phyloP scores from a whole-genome alignment of 2,888 invertebrate species.

The Andrena minutula region DNA sequence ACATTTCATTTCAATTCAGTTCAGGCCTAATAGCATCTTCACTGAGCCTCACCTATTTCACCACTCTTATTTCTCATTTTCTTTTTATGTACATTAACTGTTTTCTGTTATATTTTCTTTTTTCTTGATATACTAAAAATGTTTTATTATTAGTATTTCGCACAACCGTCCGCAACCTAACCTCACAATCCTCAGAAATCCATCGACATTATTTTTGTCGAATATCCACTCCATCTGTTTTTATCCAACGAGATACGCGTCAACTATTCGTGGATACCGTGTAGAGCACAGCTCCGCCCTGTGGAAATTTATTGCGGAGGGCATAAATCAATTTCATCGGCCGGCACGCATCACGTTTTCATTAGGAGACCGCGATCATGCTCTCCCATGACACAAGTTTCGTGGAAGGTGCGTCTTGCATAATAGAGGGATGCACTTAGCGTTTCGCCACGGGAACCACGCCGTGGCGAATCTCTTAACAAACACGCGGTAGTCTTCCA shows the following conservation, averaged over 20 bases:
- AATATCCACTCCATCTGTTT: too few relatives aligned
- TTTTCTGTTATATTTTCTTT: too few relatives aligned
- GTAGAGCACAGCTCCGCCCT: not conserved
- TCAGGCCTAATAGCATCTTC: too few relatives aligned
- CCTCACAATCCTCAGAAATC: too few relatives aligned
- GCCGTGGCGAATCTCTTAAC: constrained; percentile 80
- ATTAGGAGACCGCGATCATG: constrained; percentile 61
- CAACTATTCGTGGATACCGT: not conserved
- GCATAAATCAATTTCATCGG: constrained; percentile 67
- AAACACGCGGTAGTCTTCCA: constrained; percentile 76
- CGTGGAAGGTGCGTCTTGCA: constrained; percentile 75
- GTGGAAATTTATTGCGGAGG: constrained; percentile 31
- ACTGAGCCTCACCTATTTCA: too few relatives aligned
- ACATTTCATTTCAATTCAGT: too few relatives aligned
- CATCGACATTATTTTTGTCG: too few relatives aligned
- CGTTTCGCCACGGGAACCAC: constrained; percentile 78
- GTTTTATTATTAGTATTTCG: too few relatives aligned
- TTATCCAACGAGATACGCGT: not conserved
- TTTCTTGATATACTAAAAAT: too few relatives aligned
- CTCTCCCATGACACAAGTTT: constrained; percentile 68
- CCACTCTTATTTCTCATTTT: too few relatives aligned
- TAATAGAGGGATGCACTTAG: constrained; percentile 79
- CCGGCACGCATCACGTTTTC: constrained; percentile 58
- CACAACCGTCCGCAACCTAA: too few relatives aligned
- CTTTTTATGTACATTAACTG: too few relatives aligned